Base-by-base conservation (phyloP, 1,140 invertebrate genomes). In the Ridgeia piscesae region DNA sequence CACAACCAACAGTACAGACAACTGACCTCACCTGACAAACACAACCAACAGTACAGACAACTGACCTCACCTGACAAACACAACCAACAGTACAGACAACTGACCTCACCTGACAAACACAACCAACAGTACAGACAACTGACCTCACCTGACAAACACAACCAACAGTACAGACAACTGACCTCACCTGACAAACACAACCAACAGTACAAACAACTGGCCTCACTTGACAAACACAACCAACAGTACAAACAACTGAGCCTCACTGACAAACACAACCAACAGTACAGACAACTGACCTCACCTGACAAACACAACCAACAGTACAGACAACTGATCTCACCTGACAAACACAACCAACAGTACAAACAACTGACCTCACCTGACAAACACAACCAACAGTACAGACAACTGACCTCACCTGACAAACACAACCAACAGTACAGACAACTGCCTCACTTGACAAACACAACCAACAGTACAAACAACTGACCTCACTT, bases 51-150 rank as follows among this genome's bases (percentile, higher is more conserved):
- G 96, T 99, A 99, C 95, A 98, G 98, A 96, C 99, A 99, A 6
- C 99, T 99, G 95, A 98, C 97, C 93, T 99, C 98, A 93, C 91
- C 91, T 91, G 88, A 17, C n/a, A 89, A 89, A 89, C 88, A 89
- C 42, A 42, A 11, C 4, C 42, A 42, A 42, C 42, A 42, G 42
- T 42, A 42, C 42, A 42, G 4, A 6, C 42, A 42, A n/a, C n/a
- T n/a, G n/a, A n/a, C n/a, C n/a, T n/a, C n/a, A n/a, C n/a, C n/a
- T n/a, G n/a, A n/a, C n/a, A n/a, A n/a, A n/a, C n/a, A n/a, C n/a
- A n/a, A n/a, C n/a, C n/a, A n/a, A 96, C 99, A 99, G 96, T 99
- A 99, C 95, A 98, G 98, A 96, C 99, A 99, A 6, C 99, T 99
- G 95, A 98, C 97, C 93, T 99, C 98, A 93, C 91, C 91, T 91